A percentile compares a stretch with the other conserved stretches of the same genome.
Conservation (phyloP, 1,140 invertebrate genomes). For the Eulimnadia texana region DNA sequence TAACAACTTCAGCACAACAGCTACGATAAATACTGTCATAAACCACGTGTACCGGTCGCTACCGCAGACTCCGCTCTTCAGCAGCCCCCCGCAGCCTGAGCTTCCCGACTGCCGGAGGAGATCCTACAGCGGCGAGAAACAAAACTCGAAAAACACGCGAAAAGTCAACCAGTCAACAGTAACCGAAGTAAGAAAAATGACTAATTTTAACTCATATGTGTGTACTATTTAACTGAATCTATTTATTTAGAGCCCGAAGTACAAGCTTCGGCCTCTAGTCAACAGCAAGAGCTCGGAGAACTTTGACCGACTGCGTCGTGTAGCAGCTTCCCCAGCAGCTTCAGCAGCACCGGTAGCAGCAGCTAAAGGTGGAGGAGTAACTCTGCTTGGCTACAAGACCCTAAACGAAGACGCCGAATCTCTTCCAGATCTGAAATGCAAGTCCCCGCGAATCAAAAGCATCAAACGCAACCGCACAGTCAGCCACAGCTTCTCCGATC, state of each 20-base stretch:
- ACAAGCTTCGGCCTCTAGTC: slow-evolving; percentile 6
- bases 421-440: slow-evolving; percentile 30
- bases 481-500: slow-evolving; percentile 13
- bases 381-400: slow-evolving; percentile 30
- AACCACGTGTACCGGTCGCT: slow-evolving; percentile 9
- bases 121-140: slow-evolving; percentile 7
- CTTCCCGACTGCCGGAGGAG: not conserved
- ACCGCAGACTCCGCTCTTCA: slow-evolving; percentile 5
- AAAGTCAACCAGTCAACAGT: not conserved
- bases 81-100: slow-evolving; percentile 2
- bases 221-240: not conserved
- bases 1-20: not conserved
- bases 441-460: not conserved
- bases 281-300: slow-evolving; percentile 11
- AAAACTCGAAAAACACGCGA: not conserved
- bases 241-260: not conserved
- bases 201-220: too few relatives aligned
- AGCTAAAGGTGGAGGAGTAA: slow-evolving; percentile 28
- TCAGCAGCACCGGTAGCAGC: not conserved
- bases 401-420: slow-evolving; percentile 38
- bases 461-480: not conserved
- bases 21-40: not conserved
- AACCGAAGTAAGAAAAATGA: not conserved
- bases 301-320: slow-evolving; percentile 1
- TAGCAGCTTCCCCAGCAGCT: too few relatives aligned